Base-by-base conservation (phyloP, 2,797 vertebrate species). In the Myotis findleyi region DNA sequence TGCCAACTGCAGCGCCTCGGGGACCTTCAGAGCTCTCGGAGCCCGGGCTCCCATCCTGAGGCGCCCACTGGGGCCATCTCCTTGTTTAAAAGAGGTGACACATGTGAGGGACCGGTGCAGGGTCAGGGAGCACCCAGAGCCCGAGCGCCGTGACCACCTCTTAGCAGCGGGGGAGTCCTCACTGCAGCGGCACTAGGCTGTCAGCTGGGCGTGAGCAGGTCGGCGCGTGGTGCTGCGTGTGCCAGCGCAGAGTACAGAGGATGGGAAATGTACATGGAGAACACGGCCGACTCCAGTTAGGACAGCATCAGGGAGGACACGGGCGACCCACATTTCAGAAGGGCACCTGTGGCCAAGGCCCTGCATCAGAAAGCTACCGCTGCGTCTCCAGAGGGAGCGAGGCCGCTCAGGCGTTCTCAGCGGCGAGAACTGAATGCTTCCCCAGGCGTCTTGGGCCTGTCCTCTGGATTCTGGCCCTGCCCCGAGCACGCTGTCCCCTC, bases 161-260 rank as follows among this genome's bases (percentile, higher is more conserved):
- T 13, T 5, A 44, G 25, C 69, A 3, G 1, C 12, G 20, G 9
- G 62, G 59, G 25, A n/a, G 44, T 11, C 36, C 25, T 10, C 27
- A 1, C n/a, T 51, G 25, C 12, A 4, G 6, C 0, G 23, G n/a
- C 44, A 6, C 30, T 13, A 7, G 16, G 10, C 18, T 6, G 7
- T 1, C 3, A n/a, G 21, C 44, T 8, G 21, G 21, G 18, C 3
- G 12, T 18, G 21, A 30, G 44, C 0, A 0, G 1, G 14, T 21
- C 21, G 27, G 33, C 53, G 2, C 25, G 44, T 14, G 18, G 18
- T n/a, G 21, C 1, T 38, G 30, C 0, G 0, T 47, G 51, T 16
- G 17, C 18, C 30, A 73, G 38, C 27, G 17, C 25, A 7, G 23
- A n/a, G 44, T 21, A 33, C 41, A 25, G 30, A 5, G 9, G 64